Base-by-base conservation (phyloP, 1,140 invertebrate genomes). In the Muscidifurax raptorellus region DNA sequence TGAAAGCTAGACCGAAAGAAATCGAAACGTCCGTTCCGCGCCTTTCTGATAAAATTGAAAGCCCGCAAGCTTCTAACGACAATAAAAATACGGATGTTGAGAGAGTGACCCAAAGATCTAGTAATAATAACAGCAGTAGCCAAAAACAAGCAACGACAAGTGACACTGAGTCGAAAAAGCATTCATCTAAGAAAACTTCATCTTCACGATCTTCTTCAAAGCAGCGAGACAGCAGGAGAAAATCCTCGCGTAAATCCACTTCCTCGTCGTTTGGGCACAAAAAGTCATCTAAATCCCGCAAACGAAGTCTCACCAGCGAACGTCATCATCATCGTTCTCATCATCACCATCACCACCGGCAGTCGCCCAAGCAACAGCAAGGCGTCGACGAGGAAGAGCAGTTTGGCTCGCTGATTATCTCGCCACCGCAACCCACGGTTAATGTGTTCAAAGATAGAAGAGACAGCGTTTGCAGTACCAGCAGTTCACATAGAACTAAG, bases 361-460 rank as follows among this genome's bases (percentile, higher is more conserved):
- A n/a, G 3, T 71, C 76, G 12, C 77, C 82, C 30, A 79, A 78
- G n/a, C 3, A n/a, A 6, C 30, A 52, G 3, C 84, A 77, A 12
- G 12, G 74, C n/a, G 66, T 78, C 27, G 84, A 77, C 77, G 93
- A 94, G 89, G 93, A 93, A 86, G 93, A 93, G 81, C 91, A 92
- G 80, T 91, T 91, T 69, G 92, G 91, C 6, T 81, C 83, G 47
- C 87, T 93, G 75, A 93, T 92, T 81, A 90, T 93, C 47, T 92
- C 90, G 87, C 92, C 90, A 88, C 93, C 90, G 85, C 93, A 91
- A 87, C 78, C 90, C 69, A 92, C 93, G 22, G 89, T 94, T 27
- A 83, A 78, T n/a, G 95, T 94, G 10, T 64, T 30, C 32, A 79
- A 72, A 40, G 52, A 79, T 27, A 90, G 95, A 95, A 91, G 95